Conservation (phyloP, 2,888 invertebrate species). For the Ethmia dodecea region DNA sequence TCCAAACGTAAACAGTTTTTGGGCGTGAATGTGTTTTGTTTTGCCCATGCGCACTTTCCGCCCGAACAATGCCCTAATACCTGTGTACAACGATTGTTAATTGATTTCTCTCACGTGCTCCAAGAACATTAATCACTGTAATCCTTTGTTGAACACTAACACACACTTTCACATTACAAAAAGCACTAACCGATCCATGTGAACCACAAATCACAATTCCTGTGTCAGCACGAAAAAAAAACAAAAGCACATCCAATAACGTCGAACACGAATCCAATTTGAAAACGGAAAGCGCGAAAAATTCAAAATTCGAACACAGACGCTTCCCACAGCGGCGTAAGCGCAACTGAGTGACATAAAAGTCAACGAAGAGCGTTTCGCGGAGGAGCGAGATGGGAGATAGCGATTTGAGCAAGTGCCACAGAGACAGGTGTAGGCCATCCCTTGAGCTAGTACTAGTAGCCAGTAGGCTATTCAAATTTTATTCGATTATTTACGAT, state of each 20-base stretch:
- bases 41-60: no score
- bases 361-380: slow-evolving; percentile 45
- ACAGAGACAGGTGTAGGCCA: slow-evolving; percentile 37
- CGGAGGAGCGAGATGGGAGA: slow-evolving; percentile 29
- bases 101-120: slow-evolving; percentile 29
- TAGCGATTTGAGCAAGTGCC: no score
- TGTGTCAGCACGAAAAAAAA: slow-evolving; percentile 24
- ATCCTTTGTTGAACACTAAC: slow-evolving; percentile 42
- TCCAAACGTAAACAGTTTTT: no score
- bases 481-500: slow-evolving; percentile 20
- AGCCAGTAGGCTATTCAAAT: slow-evolving; percentile 25
- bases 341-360: slow-evolving; percentile 60
- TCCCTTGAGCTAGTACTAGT: slow-evolving; percentile 33
- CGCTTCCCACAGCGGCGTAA: slow-evolving; percentile 52
- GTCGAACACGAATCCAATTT: slow-evolving; percentile 16
- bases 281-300: slow-evolving; percentile 37
- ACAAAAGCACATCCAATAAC: slow-evolving; percentile 21
- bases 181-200: slow-evolving; percentile 20
- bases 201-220: slow-evolving; percentile 14
- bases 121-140: slow-evolving; percentile 42
- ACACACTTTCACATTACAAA: slow-evolving; percentile 46
- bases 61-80: no score
- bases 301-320: slow-evolving; percentile 46
- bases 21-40: no score
- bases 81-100: background rate